Evolutionary conservation across 2,797 vertebrate genomes (phyloP), one percentile per base, ranked within the genome.

Genomic region (Muraenolepis orangiensis): DNA sequence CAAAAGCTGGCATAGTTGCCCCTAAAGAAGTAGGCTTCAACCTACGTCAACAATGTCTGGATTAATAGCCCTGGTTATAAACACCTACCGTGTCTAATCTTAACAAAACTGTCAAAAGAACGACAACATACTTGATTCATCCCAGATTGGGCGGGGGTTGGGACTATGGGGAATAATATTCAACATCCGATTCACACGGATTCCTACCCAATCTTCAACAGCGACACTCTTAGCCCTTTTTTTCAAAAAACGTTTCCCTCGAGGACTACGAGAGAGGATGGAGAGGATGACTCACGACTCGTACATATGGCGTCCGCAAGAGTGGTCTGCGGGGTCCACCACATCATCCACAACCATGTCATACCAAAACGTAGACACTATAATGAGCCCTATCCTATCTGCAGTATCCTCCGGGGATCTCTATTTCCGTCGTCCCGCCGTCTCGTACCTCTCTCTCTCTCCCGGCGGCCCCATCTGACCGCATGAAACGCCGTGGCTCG

Each of bases 321-420:
- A 51, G n/a, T n/a, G 57, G 12, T 64, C 12, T n/a, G n/a, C 10
- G 10, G 57, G 23, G n/a, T 10, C 57, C 57, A 64, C 23, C n/a
- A n/a, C n/a, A n/a, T n/a, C n/a, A 64, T 26, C 57, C 57, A 64
- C 57, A 26, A 64, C 57, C 57, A 4, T n/a, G n/a, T n/a, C n/a
- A n/a, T n/a, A n/a, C n/a, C n/a, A n/a, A n/a, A n/a, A n/a, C n/a
- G n/a, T n/a, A n/a, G n/a, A n/a, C 84, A 76, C 86, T 91, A n/a
- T n/a, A 90, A 91, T 87, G 87, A 91, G 88, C 82, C n/a, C 85
- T 82, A 40, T 64, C 57, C 7, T 26, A 12, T 12, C 57, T 64
- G 57, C 57, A 26, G 13, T 26, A 64, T 64, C 57, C 23, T 26
- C 23, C 2, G n/a, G 12, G 57, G 57, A 26, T 10, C 57, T 64